A percentile compares a stretch with the other conserved stretches of the same genome.
Evolutionary conservation across 1,140 invertebrate species (phyloP).

Genomic region (Drosophila azteca): DNA sequence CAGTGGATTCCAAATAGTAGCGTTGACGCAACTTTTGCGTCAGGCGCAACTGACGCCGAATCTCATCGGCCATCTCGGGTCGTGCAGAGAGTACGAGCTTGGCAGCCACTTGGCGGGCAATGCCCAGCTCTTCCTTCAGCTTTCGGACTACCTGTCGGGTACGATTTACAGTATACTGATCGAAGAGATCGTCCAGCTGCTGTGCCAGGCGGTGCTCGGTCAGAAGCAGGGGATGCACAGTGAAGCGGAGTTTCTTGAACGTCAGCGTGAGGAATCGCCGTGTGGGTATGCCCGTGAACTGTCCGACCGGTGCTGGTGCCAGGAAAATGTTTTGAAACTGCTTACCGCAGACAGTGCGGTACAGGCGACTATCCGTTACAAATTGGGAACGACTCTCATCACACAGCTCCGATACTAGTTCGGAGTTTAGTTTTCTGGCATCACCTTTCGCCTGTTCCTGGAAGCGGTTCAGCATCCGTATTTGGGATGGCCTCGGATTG

Average conservation of each 20-base stretch:
- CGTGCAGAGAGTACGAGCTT: conserved; percentile 45
- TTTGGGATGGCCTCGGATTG: conserved; percentile 16
- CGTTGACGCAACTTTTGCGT: conserved; percentile 74
- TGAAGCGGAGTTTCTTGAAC: conserved; percentile 82
- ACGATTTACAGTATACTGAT: conserved; percentile 70
- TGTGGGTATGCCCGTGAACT: conserved; percentile 54
- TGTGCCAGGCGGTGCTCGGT: conserved; percentile 83
- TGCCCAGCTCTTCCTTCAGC: conserved; percentile 74
- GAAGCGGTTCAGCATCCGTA: conserved; percentile 71
- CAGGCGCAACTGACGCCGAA: conserved; percentile 57
- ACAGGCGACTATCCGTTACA: conserved; percentile 40
- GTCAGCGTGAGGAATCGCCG: conserved; percentile 80
- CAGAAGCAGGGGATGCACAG: conserved; percentile 80
- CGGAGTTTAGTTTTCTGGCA: conserved; percentile 25
- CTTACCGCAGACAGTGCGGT: conserved; percentile 48
- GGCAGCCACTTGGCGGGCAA: conserved; percentile 69
- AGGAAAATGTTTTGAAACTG: conserved; percentile 69
- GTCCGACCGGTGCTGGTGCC: conserved; percentile 22
- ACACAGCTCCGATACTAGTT: conserved; percentile 37
- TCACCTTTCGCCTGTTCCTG: conserved; percentile 48
- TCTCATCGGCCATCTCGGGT: conserved; percentile 27
- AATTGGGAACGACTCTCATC: conserved; percentile 8
- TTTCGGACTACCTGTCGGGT: conserved; percentile 60
- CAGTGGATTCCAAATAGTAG: conserved; percentile 75
- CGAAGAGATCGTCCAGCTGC: conserved; percentile 73